Evolutionary conservation across 2,888 invertebrate species (phyloP).

Genomic region (Isoperla grammatica): DNA sequence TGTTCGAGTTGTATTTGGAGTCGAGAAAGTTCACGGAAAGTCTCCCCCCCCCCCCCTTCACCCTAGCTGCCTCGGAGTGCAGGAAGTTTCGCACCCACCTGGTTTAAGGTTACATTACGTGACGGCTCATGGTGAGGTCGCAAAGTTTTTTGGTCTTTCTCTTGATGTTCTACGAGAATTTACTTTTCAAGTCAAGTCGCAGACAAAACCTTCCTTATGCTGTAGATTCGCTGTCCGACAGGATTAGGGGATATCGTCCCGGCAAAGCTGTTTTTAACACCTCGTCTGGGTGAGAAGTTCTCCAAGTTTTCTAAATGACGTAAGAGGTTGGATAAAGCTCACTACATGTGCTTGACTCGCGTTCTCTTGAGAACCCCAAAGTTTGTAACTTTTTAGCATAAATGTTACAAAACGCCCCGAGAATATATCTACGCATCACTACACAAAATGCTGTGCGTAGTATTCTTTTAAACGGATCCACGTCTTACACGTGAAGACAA

Average conservation of each 20-base stretch:
- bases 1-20: too few species aligned
- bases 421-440: too few species aligned
- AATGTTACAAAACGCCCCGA: too few species aligned
- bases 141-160: constrained; percentile 6
- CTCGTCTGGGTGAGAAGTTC: constrained; percentile 5
- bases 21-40: too few species aligned
- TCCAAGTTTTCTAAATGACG: constrained; percentile 15
- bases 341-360: neutral
- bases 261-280: constrained; percentile 19
- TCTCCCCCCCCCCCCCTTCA: too few species aligned
- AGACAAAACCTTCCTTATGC: neutral
- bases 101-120: neutral
- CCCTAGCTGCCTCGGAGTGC: too few species aligned
- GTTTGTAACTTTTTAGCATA: too few species aligned
- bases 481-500: too few species aligned
- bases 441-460: too few species aligned
- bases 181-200: constrained; percentile 14
- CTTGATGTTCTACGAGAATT: constrained; percentile 7
- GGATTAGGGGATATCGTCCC: constrained; percentile 15
- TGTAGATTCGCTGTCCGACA: constrained; percentile 11
- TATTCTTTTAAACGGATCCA: too few species aligned
- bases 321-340: constrained; percentile 4
- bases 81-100: too few species aligned
- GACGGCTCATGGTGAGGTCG: neutral
- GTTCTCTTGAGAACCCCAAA: too few species aligned